Conservation (phyloP, 1,140 invertebrate genomes). For the Drosophila kurseongensis region DNA sequence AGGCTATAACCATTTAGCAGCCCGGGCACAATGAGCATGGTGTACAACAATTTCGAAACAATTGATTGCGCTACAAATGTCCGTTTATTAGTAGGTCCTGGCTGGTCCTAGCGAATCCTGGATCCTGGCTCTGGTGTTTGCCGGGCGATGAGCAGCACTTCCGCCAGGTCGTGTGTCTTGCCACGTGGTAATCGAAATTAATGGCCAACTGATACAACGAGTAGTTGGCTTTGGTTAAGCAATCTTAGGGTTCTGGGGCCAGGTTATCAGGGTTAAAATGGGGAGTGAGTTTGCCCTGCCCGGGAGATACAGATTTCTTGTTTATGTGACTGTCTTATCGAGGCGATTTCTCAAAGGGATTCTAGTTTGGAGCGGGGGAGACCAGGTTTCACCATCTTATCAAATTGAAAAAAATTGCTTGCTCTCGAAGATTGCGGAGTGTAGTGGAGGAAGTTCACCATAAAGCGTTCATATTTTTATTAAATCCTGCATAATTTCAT, state of each 20-base stretch:
- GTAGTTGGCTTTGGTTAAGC: conserved; percentile 47
- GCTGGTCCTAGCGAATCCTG: conserved; percentile 21
- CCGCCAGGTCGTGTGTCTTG: conserved; percentile 78
- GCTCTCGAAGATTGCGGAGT: not conserved
- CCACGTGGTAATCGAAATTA: conserved; percentile 82
- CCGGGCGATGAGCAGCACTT: conserved; percentile 58
- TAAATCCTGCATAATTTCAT: too few relatives aligned
- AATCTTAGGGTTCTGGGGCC: conserved; percentile 1
- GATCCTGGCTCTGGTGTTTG: conserved; percentile 26
- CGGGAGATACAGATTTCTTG: conserved; percentile 41
- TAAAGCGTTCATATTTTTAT: too few relatives aligned
- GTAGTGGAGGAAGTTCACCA: not conserved
- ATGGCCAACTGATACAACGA: conserved; percentile 71
- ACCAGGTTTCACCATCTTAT: conserved; percentile 9
- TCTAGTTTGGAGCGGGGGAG: not conserved
- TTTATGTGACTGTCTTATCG: conserved; percentile 58
- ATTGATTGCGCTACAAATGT: conserved; percentile 82
- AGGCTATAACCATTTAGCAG: conserved; percentile 80
- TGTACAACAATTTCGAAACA: conserved; percentile 82
- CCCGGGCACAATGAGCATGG: conserved; percentile 69
- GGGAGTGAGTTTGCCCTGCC: conserved; percentile 11
- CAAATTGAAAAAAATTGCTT: conserved; percentile 66
- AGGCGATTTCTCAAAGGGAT: conserved; percentile 57
- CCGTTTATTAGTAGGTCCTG: conserved; percentile 73
- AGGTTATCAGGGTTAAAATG: conserved; percentile 24